These are phyloP conservation scores for Macaria liturata DNA, from an alignment of 2,888 invertebrate genomes.

Conservation along the genomic window DNA sequence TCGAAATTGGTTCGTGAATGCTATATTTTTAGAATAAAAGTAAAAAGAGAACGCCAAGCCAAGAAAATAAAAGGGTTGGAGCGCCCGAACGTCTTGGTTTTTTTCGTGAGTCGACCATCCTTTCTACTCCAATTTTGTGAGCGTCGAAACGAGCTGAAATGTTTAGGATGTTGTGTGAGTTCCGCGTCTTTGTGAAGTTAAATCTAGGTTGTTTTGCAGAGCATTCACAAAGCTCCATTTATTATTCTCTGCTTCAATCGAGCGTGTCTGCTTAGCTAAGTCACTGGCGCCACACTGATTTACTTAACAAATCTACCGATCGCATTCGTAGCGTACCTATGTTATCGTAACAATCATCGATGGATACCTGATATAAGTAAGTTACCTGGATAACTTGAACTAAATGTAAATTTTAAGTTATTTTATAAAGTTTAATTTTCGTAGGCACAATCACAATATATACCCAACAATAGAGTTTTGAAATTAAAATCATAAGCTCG, in stretches of 20 bases:
- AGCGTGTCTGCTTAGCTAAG: constrained; percentile 4
- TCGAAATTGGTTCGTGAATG: constrained; percentile 82
- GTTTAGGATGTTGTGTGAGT: constrained; percentile 42
- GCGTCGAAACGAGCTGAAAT: constrained; percentile 39
- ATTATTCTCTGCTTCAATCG: constrained; percentile 15
- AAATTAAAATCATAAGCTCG: no score
- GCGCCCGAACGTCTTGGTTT: constrained; percentile 65
- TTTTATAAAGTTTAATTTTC: no score
- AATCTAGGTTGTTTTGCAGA: constrained; percentile 31
- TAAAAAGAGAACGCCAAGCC: constrained; percentile 69
- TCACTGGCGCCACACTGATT: constrained; percentile 10
- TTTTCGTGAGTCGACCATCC: constrained; percentile 66
- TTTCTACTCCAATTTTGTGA: constrained; percentile 61
- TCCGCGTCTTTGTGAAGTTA: constrained; percentile 45
- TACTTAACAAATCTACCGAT: constrained; percentile 5
- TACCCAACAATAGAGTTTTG: no score
- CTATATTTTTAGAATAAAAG: constrained; percentile 81
- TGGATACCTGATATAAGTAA: no score
- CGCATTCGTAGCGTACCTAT: no score
- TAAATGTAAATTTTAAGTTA: no score
- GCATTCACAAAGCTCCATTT: constrained; percentile 9
- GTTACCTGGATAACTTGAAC: no score
- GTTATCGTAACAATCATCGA: no score
- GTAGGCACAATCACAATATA: no score
- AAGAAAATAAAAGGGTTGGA: constrained; percentile 74